Conservation (phyloP, 2,113 vertebrate species). For the Leptobrachium leishanense region DNA sequence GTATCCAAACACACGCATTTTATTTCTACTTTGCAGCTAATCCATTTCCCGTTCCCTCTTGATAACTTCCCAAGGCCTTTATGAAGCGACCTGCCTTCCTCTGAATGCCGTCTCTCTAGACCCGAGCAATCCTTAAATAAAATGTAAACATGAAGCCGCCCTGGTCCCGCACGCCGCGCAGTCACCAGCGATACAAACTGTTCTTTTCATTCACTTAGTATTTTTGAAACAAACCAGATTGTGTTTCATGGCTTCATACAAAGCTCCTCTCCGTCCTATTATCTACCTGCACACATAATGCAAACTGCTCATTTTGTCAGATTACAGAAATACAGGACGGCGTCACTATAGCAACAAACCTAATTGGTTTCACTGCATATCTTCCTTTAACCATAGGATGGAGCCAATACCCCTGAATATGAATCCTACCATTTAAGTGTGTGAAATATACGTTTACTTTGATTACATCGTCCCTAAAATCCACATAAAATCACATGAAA, state of each 20-base stretch:
- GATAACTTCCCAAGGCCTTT: neutral
- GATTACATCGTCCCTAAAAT: slow-evolving; percentile 34
- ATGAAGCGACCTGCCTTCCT: neutral
- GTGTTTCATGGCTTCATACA: slow-evolving; percentile 27
- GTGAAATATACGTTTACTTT: slow-evolving; percentile 46
- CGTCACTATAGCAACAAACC: slow-evolving; percentile 69
- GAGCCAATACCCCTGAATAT: slow-evolving; percentile 78
- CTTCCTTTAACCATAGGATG: slow-evolving; percentile 82
- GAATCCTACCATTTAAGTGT: slow-evolving; percentile 59
- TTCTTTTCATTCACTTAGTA: slow-evolving; percentile 4
- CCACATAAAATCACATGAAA: slow-evolving; percentile 2
- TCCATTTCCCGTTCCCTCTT: neutral
- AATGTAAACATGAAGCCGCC: neutral
- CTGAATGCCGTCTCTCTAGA: neutral
- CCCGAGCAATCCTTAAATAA: neutral
- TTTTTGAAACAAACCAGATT: slow-evolving; percentile 9
- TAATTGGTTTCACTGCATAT: slow-evolving; percentile 67
- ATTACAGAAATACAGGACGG: slow-evolving; percentile 52
- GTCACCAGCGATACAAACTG: slow-evolving; percentile 5
- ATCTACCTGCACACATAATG: slow-evolving; percentile 47
- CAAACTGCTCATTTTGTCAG: slow-evolving; percentile 40
- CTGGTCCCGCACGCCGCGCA: neutral
- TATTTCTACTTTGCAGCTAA: no score
- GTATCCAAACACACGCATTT: no score
- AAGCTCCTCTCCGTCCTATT: slow-evolving; percentile 22